Evolutionary conservation across 2,888 invertebrate species (phyloP), one percentile per base, ranked within the genome.

Genomic region (Drosophila paracracens): DNA sequence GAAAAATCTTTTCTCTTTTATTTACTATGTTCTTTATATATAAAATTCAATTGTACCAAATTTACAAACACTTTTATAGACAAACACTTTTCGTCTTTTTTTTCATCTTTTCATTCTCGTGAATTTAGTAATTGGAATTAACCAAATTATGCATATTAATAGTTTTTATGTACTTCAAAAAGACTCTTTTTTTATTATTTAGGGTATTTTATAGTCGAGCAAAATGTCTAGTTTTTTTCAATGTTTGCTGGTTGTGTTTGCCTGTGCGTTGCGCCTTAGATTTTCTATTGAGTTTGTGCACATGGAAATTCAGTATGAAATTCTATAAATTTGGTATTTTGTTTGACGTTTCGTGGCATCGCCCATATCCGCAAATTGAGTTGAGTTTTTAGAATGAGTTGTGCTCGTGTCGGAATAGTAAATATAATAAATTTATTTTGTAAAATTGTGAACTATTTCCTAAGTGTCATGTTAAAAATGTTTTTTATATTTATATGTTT

Each of bases 241-340:
- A n/a, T 46, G 63, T 66, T 71, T 57, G 51, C 57, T 74, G 62
- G 64, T 8, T 56, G 58, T 72, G 50, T 62, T 68, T 73, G 62
- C 29, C 46, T 31, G n/a, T 43, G 48, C 61, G 46, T 50, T 52
- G 52, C n/a, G 72, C 56, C 73, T 82, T 82, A 80, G 82, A 87
- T 82, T 82, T 86, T 70, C 35, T 54, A 53, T 59, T 25, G 40
- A 51, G 57, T 35, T 53, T 59, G 61, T 57, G 21, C 46, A 61
- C 52, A 60, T 40, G 59, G 21, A 68, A 77, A 54, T 72, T 63
- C 21, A 58, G 78, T 76, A 73, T 70, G 54, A 81, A 84, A 81
- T 85, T 85, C 87, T 79, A 87, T 84, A 80, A 87, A 85, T 87
- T 81, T 85, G 75, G 56, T 76, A 81, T 85, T 84, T 87, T 81